Percentiles rank a stretch among this genome's conserved stretches.
phyloP scores from a whole-genome alignment of 2,113 vertebrate genomes.

The Bubalus kerabau region DNA sequence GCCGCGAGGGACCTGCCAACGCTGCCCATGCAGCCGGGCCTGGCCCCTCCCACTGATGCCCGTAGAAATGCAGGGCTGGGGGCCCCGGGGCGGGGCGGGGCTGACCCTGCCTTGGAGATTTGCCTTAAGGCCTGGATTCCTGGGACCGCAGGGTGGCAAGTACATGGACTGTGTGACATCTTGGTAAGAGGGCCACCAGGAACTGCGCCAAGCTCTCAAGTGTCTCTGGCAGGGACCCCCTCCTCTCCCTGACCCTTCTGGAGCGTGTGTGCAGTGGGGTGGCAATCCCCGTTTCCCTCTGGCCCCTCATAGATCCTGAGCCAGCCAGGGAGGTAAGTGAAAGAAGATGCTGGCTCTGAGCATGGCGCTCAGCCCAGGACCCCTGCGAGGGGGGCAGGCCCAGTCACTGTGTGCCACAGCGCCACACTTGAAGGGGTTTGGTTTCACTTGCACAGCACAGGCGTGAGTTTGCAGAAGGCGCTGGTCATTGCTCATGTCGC shows the following conservation, averaged over 20 bases:
- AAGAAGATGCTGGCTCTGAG: background rate
- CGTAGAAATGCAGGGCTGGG: rapidly evolving
- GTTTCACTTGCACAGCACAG: rapidly evolving
- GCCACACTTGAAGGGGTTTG: rapidly evolving
- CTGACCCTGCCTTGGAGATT: rapidly evolving
- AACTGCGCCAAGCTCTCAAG: rapidly evolving
- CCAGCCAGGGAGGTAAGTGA: rapidly evolving
- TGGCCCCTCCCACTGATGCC: rapidly evolving
- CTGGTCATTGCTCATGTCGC: rapidly evolving
- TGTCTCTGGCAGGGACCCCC: background rate
- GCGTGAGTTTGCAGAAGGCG: rapidly evolving
- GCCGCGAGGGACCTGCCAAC: background rate
- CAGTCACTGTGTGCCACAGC: rapidly evolving
- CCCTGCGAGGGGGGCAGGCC: background rate
- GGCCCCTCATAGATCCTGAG: background rate
- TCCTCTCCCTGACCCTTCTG: rapidly evolving
- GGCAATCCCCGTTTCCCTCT: background rate
- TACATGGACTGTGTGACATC: background rate
- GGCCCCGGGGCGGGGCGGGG: rapidly evolving
- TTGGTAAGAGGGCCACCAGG: background rate
- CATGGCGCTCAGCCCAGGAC: background rate
- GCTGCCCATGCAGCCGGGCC: rapidly evolving
- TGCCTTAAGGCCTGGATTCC: background rate
- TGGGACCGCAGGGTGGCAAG: rapidly evolving
- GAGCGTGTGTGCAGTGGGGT: rapidly evolving